phyloP scores from a whole-genome alignment of 2,797 vertebrate genomes.

The Sarcoramphus papa region DNA sequence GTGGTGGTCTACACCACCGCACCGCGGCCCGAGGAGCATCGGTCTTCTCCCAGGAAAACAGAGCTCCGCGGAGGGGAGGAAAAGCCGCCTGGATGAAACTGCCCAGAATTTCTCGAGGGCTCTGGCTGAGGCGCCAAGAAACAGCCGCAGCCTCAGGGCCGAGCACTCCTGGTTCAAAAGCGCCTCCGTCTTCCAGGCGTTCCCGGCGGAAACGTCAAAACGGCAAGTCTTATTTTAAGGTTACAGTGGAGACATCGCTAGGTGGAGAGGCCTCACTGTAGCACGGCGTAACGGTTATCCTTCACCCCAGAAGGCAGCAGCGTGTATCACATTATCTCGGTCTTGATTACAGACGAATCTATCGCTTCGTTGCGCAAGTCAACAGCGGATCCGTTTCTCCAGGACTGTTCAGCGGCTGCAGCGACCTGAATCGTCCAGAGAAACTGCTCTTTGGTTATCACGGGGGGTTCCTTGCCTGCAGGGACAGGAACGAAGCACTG shows the following conservation, averaged over 20 bases:
- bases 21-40: not conserved
- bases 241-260: not conserved
- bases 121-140: not conserved
- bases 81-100: not conserved
- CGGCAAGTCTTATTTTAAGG: rapidly evolving
- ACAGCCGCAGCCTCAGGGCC: too few relatives aligned
- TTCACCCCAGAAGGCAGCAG: not conserved
- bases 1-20: not conserved
- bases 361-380: not conserved
- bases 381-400: not conserved
- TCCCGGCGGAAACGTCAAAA: not conserved
- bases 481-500: not conserved
- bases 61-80: not conserved
- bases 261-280: not conserved
- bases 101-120: not conserved
- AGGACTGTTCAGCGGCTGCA: constrained; percentile 42
- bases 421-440: constrained; percentile 10
- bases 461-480: constrained; percentile 45
- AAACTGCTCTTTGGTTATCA: constrained; percentile 58
- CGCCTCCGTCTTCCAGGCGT: not conserved
- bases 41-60: not conserved
- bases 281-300: not conserved
- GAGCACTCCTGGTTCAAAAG: not conserved
- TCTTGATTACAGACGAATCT: not conserved
- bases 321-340: not conserved